These are phyloP conservation scores for Agraylea sexmaculata DNA, from an alignment of 1,140 invertebrate genomes.

Conservation along the genomic window DNA sequence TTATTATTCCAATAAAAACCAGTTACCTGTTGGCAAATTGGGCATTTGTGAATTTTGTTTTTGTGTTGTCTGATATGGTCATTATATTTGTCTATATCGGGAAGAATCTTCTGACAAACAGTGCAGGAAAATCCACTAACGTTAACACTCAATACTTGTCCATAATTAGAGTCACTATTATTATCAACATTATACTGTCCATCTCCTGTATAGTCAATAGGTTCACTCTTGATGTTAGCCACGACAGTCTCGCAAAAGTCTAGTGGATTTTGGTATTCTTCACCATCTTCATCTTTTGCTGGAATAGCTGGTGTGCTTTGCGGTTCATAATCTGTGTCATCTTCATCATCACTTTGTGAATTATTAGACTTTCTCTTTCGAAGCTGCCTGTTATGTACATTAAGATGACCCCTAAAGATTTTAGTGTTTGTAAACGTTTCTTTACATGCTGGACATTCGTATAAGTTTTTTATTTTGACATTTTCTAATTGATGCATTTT, in stretches of 20 bases:
- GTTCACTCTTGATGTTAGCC: constrained; percentile 17
- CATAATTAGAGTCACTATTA: constrained; percentile 26
- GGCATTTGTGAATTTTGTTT: constrained; percentile 29
- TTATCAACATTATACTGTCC: constrained; percentile 28
- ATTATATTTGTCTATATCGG: constrained; percentile 27
- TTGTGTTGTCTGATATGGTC: constrained; percentile 33
- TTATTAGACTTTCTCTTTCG: no score
- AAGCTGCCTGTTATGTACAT: constrained; percentile 6
- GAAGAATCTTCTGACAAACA: constrained; percentile 33
- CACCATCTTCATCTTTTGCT: background rate
- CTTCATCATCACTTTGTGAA: constrained; percentile 1
- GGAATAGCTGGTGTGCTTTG: constrained; percentile 4
- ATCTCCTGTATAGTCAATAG: constrained; percentile 20
- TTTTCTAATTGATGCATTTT: constrained; percentile 31
- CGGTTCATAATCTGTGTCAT: constrained; percentile 2
- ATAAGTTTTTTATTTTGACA: constrained; percentile 34
- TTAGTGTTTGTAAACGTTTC: constrained; percentile 27
- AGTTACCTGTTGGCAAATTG: constrained; percentile 33
- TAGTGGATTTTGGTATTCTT: constrained; percentile 25
- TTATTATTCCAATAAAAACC: constrained; percentile 5
- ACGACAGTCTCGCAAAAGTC: constrained; percentile 43
- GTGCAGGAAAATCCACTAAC: constrained; percentile 31
- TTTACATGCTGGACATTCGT: constrained; percentile 31
- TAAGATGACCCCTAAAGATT: constrained; percentile 13
- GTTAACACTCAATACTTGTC: constrained; percentile 26